A percentile compares a stretch with the other conserved stretches of the same genome.
phyloP scores from a whole-genome alignment of 2,113 vertebrate species.

The Phodopus roborovskii region DNA sequence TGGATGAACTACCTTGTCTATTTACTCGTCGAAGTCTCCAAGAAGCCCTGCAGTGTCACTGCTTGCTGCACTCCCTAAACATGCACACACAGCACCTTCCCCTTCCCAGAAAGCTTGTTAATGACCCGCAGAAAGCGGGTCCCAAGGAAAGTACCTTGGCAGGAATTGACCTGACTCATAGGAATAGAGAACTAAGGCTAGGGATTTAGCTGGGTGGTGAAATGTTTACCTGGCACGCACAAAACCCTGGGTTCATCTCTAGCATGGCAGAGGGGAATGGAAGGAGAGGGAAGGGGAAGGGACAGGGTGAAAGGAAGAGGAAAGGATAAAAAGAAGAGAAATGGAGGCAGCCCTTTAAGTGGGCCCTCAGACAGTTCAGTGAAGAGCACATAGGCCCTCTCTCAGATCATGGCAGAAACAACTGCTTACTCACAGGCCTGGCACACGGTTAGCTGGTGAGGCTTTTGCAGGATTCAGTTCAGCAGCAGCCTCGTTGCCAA shows the following conservation, averaged over 20 bases:
- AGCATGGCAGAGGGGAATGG: neutral
- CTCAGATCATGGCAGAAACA: neutral
- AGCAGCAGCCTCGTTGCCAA: neutral
- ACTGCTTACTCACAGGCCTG: neutral
- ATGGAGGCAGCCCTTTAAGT: neutral
- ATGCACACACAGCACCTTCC: fast-evolving
- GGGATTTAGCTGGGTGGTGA: neutral
- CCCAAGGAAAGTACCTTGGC: neutral
- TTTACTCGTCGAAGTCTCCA: neutral
- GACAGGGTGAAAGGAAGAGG: too few relatives aligned
- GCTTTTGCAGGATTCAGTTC: neutral
- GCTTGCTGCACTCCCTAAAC: neutral
- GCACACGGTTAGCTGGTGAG: neutral
- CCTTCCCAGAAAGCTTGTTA: neutral
- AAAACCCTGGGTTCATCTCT: neutral
- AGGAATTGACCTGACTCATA: neutral
- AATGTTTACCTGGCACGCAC: neutral
- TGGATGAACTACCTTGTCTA: neutral
- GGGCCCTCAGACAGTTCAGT: neutral
- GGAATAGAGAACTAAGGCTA: neutral
- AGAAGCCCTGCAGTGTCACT: neutral
- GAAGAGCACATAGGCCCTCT: neutral
- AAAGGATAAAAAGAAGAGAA: neutral
- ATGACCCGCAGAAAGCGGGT: neutral
- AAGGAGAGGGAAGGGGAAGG: neutral